Base-by-base conservation (phyloP, 2,888 invertebrate species). In the Ophonus ardosiacus region DNA sequence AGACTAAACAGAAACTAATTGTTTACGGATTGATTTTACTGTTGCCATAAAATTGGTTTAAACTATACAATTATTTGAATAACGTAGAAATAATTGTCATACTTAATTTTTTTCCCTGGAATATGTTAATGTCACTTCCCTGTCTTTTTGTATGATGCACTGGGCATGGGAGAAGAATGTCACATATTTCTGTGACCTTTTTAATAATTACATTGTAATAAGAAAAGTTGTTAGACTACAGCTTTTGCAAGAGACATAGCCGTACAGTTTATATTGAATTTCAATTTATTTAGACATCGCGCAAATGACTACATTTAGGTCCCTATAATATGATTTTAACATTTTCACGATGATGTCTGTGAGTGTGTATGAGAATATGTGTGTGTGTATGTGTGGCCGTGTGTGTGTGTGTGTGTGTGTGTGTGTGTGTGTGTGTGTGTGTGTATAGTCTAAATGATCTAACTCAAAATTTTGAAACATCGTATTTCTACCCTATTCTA, bases 191-290 rank as follows among this genome's bases (percentile, higher is more conserved):
- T 10, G 10, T 51, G 10, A 51, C 7, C 7, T 40, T 74, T 74
- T 43, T n/a, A n/a, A n/a, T n/a, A n/a, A 74, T 74, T 74, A 13
- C 43, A 74, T 74, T 74, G 13, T 74, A 74, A 21, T 74, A 51
- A 74, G n/a, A 17, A 0, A 15, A 10, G 10, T 10, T 74, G 31
- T 31, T 18, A 74, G 40, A 43, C 43, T 51, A 51, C 7, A 51
- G 13, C 10, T 51, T 51, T 31, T 31, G 31, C 3, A 21, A 2
- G 21, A 5, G 6, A 5, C 31, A 31, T 31, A 31, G 6, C 6
- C 31, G 3, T 31, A 31, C 5, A 31, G 31, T 31, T 31, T 31
- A 21, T 31, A 4, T 0, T 6, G 31, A 6, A 31, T 31, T 24
- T 24, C 24, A 24, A 31, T 5, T 31, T 0, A 31, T 5, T 31